Evolutionary conservation across 2,797 vertebrate genomes (phyloP), one percentile per base, ranked within the genome.

Genomic region (Cheirogaleus major): DNA sequence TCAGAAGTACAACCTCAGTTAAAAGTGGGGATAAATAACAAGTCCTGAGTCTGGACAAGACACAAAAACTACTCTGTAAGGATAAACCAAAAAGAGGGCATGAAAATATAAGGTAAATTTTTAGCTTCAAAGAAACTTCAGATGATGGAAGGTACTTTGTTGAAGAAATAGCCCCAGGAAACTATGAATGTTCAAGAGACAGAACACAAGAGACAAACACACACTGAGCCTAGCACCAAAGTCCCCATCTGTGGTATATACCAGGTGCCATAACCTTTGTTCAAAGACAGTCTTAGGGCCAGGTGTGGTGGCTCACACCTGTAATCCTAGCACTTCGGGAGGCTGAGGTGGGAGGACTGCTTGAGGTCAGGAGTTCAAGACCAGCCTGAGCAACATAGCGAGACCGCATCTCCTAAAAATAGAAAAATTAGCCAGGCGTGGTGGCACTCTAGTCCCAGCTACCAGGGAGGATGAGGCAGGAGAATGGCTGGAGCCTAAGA

Each of bases 51-150:
- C 0, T 38, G 6, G 50, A 48, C 10, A 89, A 45, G 25, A 89
- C 30, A 38, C 20, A 27, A 48, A 88, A 89, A 48, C 1, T 25
- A 50, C 17, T 48, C 43, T 35, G 12, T 27, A 86, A 82, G 45
- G 17, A 20, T 4, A 80, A 65, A 76, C 32, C 32, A 11, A 25
- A 70, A 82, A 67, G 79, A 70, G 12, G 23, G 23, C 48, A 52
- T 38, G 43, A 41, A 85, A 87, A 93, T 1, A 76, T 4, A 43
- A 27, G 17, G 59, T 27, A 70, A 65, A 55, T 15, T 65, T 89
- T 43, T 83, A 94, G 43, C 32, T 52, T 88, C 55, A 13, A 72
- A 81, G 79, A 90, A 78, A 90, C 1, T 30, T 75, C 35, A 76
- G 41, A 89, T 41, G 35, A 45, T n/a, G 61, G 52, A 89, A 94